Evolutionary conservation across 2,888 invertebrate species (phyloP), one percentile per base, ranked within the genome.

Genomic region (Halictus ligatus): DNA sequence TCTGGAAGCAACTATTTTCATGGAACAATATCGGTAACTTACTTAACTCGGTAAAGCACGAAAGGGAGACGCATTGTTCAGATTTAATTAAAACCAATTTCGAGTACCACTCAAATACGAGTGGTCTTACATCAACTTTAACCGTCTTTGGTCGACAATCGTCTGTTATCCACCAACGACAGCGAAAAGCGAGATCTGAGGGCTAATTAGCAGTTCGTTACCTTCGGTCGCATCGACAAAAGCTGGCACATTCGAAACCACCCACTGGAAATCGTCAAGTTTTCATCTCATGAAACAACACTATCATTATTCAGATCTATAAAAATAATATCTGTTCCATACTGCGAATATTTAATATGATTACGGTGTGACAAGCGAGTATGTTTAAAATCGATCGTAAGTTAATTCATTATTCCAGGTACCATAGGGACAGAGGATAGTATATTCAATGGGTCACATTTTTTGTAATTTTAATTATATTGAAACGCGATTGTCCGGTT

Each of bases 21-120:
- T 50, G 43, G 81, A 81, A 86, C 86, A 86, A 89, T 86, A 88
- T 89, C 83, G 84, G 73, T 78, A 84, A 86, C 73, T 76, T 77
- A 48, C 80, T 84, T 78, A 85, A 86, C 67, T 73, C 84, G 67
- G 78, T 76, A 40, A 75, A 85, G 78, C 81, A 54, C 77, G 85
- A 85, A 80, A 83, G 76, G 82, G 84, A 84, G 87, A 79, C 81
- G 83, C 85, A 90, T 92, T 92, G 91, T 91, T 88, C 88, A 82
- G 87, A 88, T 89, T 92, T 92, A 93, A 92, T 93, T 91, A 90
- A 91, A 91, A 92, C 89, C 89, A 89, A 92, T 90, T 91, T 88
- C 84, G 79, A 77, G 79, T 73, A 82, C 75, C 78, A 83, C 89
- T 87, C 85, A 84, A 88, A 88, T 82, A 77, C 73, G 85, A 85